Evolutionary conservation across 2,113 vertebrate species (phyloP), one percentile per base, ranked within the genome.

Genomic region (Chionodraco myersi): DNA sequence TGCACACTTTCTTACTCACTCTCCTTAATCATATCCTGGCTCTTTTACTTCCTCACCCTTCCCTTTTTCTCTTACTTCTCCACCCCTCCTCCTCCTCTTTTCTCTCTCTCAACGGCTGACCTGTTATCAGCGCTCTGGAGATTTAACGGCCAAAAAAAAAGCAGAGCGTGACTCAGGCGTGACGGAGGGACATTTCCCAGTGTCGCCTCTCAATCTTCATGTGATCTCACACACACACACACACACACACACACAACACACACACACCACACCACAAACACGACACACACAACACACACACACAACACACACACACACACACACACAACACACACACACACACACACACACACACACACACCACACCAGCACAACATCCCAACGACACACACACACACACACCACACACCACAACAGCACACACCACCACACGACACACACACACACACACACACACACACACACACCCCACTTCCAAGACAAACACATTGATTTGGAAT

Each of bases 81-180:
- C 76, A 63, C 72, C 81, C 80, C 65, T 83, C 79, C 63, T 86
- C 6, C 36, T 74, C 68, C 57, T 69, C 66, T 74, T 54, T 26
- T 86, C 82, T 83, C 82, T 79, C 77, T 87, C 83, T 89, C 90
- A 84, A 91, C 75, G 84, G 87, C 89, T 92, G 91, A 92, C 88
- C 91, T 89, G 90, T 88, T 91, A 92, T 92, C 88, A 89, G 89
- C n/a, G 59, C 89, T 86, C 81, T 80, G 77, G 89, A 90, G 92
- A 91, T 88, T 90, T 90, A 89, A 89, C 79, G 34, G 76, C 70
- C 77, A 66, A 82, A 85, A 82, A 80, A 68, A 64, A 72, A 76
- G 53, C 10, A 9, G 21, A 80, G 64, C 10, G 70, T 49, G 71
- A 91, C 72, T 90, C 87, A 91, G 82, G 75, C 85, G 63, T 90